phyloP scores from a whole-genome alignment of 2,797 vertebrate species.

The Lateolabrax maculatus region DNA sequence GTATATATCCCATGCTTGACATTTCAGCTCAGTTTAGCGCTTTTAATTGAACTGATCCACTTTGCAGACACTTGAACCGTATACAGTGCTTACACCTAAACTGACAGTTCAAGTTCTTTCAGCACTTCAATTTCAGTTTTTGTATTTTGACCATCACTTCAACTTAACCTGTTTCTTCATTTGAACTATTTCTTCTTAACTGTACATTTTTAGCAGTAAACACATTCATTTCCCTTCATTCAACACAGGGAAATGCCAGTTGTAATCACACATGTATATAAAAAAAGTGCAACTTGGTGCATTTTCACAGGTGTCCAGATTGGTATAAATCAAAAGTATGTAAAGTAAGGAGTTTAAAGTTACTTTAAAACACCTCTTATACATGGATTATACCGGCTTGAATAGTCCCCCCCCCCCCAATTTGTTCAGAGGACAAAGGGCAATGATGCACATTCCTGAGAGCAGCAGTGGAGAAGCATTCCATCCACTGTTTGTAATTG shows the following conservation, averaged over 20 bases:
- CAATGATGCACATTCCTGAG: conserved; percentile 75
- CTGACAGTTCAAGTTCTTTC: conserved; percentile 1
- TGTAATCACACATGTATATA: not conserved
- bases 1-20: conserved; percentile 7
- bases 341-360: conserved; percentile 24
- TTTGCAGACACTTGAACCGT: no score
- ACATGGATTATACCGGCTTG: conserved; percentile 50
- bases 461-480: conserved; percentile 76
- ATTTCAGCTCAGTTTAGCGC: not conserved
- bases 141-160: no score
- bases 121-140: not conserved
- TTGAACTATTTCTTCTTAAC: not conserved
- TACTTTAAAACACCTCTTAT: conserved; percentile 33
- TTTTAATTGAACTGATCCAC: conserved; percentile 14
- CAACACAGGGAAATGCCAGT: no score
- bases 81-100: not conserved
- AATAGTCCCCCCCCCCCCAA: conserved; percentile 55
- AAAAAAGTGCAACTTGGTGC: not conserved
- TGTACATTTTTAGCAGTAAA: not conserved
- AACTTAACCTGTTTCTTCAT: not conserved
- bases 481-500: conserved; percentile 81
- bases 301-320: conserved; percentile 60
- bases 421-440: conserved; percentile 78
- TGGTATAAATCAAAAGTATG: conserved; percentile 26
- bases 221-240: not conserved